A percentile compares a stretch with the other conserved stretches of the same genome.
phyloP scores from a whole-genome alignment of 1,140 invertebrate genomes.

The Drosophila santomea region DNA sequence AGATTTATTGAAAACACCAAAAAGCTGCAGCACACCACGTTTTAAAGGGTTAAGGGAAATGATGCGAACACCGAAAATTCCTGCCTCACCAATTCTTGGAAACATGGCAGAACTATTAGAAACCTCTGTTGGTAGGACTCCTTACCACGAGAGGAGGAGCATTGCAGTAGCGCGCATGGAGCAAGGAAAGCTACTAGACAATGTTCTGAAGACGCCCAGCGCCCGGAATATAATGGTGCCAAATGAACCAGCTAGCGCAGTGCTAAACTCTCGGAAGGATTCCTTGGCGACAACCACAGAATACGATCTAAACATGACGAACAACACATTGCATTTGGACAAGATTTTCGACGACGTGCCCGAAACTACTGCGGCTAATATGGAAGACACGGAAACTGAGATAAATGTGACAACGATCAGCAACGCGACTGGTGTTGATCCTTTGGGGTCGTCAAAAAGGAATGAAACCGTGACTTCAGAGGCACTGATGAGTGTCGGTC shows the following conservation, averaged over 20 bases:
- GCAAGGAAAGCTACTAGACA: constrained; percentile 29
- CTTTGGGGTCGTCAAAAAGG: constrained; percentile 18
- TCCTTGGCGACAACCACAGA: constrained; percentile 48
- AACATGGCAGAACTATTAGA: constrained; percentile 69
- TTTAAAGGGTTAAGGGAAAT: constrained; percentile 65
- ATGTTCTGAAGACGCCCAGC: constrained; percentile 68
- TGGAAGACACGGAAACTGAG: constrained; percentile 50
- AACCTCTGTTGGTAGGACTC: constrained; percentile 7
- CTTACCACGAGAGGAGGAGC: constrained; percentile 2
- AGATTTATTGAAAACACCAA: constrained; percentile 65
- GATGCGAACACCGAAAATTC: constrained; percentile 61
- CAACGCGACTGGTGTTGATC: constrained; percentile 33
- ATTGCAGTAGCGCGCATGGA: constrained; percentile 10
- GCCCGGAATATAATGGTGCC: constrained; percentile 77
- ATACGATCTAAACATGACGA: constrained; percentile 66
- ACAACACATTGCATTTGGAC: constrained; percentile 53
- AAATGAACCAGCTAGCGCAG: constrained; percentile 64
- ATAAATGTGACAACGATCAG: constrained; percentile 49
- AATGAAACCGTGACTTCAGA: constrained; percentile 41
- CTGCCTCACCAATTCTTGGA: constrained; percentile 57
- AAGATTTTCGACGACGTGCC: constrained; percentile 71
- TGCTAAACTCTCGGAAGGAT: constrained; percentile 44
- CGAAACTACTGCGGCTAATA: constrained; percentile 30
- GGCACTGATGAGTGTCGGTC: constrained; percentile 28
- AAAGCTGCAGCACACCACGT: constrained; percentile 69